Evolutionary conservation across 2,113 vertebrate genomes (phyloP), one percentile per base, ranked within the genome.

Genomic region (Tursiops truncatus): DNA sequence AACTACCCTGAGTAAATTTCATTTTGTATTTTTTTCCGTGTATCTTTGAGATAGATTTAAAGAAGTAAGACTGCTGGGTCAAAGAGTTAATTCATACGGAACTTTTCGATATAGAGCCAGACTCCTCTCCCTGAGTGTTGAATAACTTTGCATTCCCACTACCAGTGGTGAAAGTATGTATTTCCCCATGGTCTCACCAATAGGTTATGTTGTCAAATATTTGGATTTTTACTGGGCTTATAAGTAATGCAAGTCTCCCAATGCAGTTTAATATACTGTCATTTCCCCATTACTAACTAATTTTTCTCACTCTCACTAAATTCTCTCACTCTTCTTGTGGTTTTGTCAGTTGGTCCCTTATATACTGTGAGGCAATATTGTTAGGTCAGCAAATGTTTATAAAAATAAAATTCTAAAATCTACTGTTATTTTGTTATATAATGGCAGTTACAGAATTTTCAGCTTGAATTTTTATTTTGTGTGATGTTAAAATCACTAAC

Each of bases 211-310:
- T 93, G 71, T 81, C 79, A 90, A 81, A 90, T 85, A 81, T 85
- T 73, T 81, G 47, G 47, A n/a, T 74, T 90, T 90, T 89, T 95
- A 50, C 79, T 47, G 74, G 33, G n/a, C 10, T 95, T 73, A 81
- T 85, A 93, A 86, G 36, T 90, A 62, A 74, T 88, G 25, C 3
- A 44, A 38, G 21, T 31, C 73, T 86, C 58, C 70, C 36, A 74
- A 3, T 18, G 36, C 76, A 68, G 21, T 68, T 68, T 67, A 53
- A 67, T 60, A 26, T 9, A 63, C n/a, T 86, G 80, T 68, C 68
- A 63, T 91, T 94, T 70, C n/a, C 53, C 56, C 41, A n/a, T 3
- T 13, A 65, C 20, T 50, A 13, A 38, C 10, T 53, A 77, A 82
- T 91, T 62, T 70, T 97, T 62, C n/a, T 47, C 44, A 47, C 44